Evolutionary conservation across 2,113 vertebrate genomes (phyloP), one percentile per base, ranked within the genome.

Genomic region (Porphyrio hochstetteri): DNA sequence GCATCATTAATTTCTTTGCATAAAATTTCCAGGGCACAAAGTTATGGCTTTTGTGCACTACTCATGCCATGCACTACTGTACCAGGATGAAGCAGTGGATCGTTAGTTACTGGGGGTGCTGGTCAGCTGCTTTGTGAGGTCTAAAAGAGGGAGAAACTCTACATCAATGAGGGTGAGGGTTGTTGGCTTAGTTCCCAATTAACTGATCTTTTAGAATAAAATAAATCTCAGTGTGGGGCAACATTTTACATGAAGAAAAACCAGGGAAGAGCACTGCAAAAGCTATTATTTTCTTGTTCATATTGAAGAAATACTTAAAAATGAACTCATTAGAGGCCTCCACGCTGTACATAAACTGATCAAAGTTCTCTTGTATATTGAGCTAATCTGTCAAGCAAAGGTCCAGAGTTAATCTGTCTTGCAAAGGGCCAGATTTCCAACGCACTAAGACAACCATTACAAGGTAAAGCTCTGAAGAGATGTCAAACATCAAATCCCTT

Each of bases 381-480:
- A 95, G 65, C 50, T 82, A 48, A 81, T 90, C 76, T 90, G 52
- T 67, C 75, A 87, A 36, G 90, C 59, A 50, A 46, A 95, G 63
- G 75, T 40, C 24, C 82, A 18, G 86, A 92, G 86, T 86, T 83
- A 70, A 97, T 90, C 82, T 65, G 57, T 44, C 19, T 84, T 60
- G 79, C 44, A 59, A 56, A 92, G 67, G 64, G 77, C 31, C 50
- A 68, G 35, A 44, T 74, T 87, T 77, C n/a, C 82, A 93, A 36
- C 4, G 13, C n/a, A 7, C 76, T 75, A 16, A 55, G 85, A 69
- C 48, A 92, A 48, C 48, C 72, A 29, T 67, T 55, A 40, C 68
- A 48, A 35, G 83, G 77, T 10, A 91, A 71, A 95, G 61, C 80
- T 83, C 90, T 48, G 48, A 70, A 56, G 85, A 86, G 74, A 83